Evolutionary conservation across 2,797 vertebrate genomes (phyloP), one percentile per base, ranked within the genome.

Genomic region (Myripristis murdjan): DNA sequence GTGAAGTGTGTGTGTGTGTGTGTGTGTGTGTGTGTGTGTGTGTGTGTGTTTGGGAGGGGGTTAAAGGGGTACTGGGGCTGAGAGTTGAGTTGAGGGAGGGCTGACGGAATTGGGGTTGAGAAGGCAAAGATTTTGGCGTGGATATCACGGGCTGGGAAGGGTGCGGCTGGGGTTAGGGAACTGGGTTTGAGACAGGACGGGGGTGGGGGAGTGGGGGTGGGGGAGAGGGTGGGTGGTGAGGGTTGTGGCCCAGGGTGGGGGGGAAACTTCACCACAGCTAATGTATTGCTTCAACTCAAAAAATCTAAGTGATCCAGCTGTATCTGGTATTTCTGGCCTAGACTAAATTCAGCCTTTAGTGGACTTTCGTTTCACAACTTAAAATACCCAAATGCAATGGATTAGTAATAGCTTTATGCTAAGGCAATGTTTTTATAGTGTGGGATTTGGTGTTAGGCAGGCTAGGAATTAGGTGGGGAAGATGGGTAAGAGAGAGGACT

Each of bases 391-490:
- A 58, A 44, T 41, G 37, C 52, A 79, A 64, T 71, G 14, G 80
- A 77, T 69, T 10, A 49, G 11, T 57, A n/a, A 4, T 16, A 43
- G 22, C 4, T 58, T 43, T 68, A 64, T 66, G 20, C 46, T 72
- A 70, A 84, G 64, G 78, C 62, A 81, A 59, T 79, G 70, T 68
- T 82, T 85, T 68, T 47, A 64, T 46, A 60, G 39, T 28, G 37
- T 72, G 46, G 63, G 44, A 66, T 75, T 69, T 81, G 41, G 44
- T 70, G 24, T 61, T 61, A 62, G 55, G 35, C 7, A 76, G 23
- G 48, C 20, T 65, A 70, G 71, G 60, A 79, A 74, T 79, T 68
- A 58, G 58, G 59, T 57, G 15, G 63, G 28, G 47, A 59, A 26
- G 9, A 66, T 63, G 64, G 67, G 35, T 54, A 31, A 70, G 41